Evolutionary conservation across 2,113 vertebrate genomes (phyloP), one percentile per base, ranked within the genome.

Genomic region (Alethe castanea): DNA sequence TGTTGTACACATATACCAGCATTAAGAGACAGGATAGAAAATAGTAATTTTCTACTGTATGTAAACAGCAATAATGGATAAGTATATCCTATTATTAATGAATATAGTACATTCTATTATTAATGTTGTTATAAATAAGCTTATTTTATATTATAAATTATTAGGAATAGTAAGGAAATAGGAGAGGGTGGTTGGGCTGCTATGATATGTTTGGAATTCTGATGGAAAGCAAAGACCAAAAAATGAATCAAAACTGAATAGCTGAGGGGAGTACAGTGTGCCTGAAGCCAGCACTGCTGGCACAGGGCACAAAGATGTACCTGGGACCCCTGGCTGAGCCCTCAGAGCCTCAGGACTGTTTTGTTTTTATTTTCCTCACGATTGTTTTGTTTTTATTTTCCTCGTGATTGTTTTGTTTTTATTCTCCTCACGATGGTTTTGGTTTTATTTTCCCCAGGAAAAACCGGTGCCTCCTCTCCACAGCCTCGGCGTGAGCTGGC

Each of bases 391-490:
- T 47, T 47, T 20, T 47, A 47, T 47, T 23, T 24, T 48, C 47
- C 47, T 19, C 47, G 12, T 13, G 22, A 23, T 48, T 12, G 47
- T 48, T 48, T 48, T 48, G 23, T 3, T 48, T 48, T 48, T 24
- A 24, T 48, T 24, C 6, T 23, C 23, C 48, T 48, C 48, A 48
- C 6, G 23, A 12, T 48, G 47, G 47, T 48, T 53, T 53, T 53
- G 2, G 18, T 19, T 54, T 28, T 60, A 52, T 85, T 31, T 15
- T 3, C 10, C 3, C 33, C 94, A 98, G 98, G 95, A 98, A 98
- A 79, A 98, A 97, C 48, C 98, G 90, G 80, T 98, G 98, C 19
- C 98, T 97, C 85, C 79, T 98, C 12, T 94, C 86, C n/a, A 96
- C 97, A 9, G 97, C 97, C 67, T 96, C 95, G 0, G 97, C 97